Percentiles rank a stretch among this genome's conserved stretches.
These are phyloP conservation scores for Archips crataeganus DNA, from an alignment of 2,888 invertebrate species.

Conservation along the genomic window DNA sequence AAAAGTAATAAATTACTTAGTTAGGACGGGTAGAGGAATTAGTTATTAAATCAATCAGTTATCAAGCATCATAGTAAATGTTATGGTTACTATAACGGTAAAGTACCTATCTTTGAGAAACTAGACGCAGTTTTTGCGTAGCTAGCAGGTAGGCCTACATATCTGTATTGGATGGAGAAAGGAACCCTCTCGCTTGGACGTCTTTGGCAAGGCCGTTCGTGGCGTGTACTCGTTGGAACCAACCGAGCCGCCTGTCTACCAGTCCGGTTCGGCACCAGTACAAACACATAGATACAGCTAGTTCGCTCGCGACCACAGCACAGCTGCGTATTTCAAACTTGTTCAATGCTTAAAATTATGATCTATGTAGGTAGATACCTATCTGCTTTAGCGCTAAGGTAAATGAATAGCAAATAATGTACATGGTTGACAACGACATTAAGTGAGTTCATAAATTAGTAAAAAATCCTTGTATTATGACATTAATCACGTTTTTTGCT, in stretches of 20 bases:
- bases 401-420: background rate
- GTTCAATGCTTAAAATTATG: background rate
- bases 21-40: too few relatives aligned
- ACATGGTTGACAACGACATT: background rate
- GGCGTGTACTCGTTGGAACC: conserved; percentile 43
- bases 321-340: conserved; percentile 22
- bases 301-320: background rate
- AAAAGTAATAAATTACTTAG: background rate
- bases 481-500: conserved; percentile 4
- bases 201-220: conserved; percentile 71
- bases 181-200: conserved; percentile 66
- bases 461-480: background rate
- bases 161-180: conserved; percentile 59
- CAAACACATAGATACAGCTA: conserved; percentile 20
- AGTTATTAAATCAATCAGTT: background rate
- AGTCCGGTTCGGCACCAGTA: conserved; percentile 43
- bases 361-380: background rate
- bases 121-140: conserved; percentile 29
- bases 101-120: conserved; percentile 32
- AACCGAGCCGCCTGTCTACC: conserved; percentile 53
- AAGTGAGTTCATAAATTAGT: background rate
- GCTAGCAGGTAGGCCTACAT: conserved; percentile 36
- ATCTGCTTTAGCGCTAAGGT: background rate
- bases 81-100: conserved; percentile 32
- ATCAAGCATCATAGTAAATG: conserved; percentile 3